phyloP scores from a whole-genome alignment of 1,140 invertebrate species.

The Brachystomella parvula region DNA sequence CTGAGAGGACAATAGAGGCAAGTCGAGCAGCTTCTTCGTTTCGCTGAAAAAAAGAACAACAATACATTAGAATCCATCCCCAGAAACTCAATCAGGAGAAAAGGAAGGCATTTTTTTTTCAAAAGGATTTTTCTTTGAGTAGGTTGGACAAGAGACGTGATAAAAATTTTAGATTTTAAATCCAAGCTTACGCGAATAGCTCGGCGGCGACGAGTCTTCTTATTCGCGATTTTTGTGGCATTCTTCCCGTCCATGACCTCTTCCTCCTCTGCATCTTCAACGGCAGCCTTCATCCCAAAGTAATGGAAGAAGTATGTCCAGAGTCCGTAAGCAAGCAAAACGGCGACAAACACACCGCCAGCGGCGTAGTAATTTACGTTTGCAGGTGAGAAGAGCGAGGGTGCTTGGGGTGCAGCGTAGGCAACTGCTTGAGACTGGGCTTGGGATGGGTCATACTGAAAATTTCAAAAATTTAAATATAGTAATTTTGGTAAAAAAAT shows the following conservation, averaged over 20 bases:
- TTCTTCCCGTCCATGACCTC: conserved; percentile 5
- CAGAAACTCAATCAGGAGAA: background rate
- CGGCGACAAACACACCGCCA: conserved; percentile 1
- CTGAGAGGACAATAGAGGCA: conserved; percentile 29
- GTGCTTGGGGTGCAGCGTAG: background rate
- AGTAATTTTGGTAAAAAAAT: background rate
- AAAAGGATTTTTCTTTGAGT: background rate
- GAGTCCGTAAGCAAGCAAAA: background rate
- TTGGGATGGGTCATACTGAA: background rate
- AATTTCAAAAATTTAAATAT: background rate
- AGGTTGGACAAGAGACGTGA: background rate
- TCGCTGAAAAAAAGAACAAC: conserved; percentile 20
- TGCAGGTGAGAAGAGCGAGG: background rate
- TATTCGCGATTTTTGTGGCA: conserved; percentile 8
- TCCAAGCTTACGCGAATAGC: conserved; percentile 8
- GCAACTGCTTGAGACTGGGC: background rate
- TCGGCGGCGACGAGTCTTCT: conserved; percentile 18
- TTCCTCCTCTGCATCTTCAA: conserved; percentile 7
- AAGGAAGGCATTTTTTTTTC: background rate
- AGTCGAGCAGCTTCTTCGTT: conserved; percentile 29
- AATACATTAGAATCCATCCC: background rate
- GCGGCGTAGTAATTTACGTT: background rate
- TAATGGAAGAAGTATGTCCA: background rate
- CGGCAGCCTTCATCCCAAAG: background rate
- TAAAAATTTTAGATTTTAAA: background rate